phyloP scores from a whole-genome alignment of 2,888 invertebrate species.

The Notodonta ziczac region DNA sequence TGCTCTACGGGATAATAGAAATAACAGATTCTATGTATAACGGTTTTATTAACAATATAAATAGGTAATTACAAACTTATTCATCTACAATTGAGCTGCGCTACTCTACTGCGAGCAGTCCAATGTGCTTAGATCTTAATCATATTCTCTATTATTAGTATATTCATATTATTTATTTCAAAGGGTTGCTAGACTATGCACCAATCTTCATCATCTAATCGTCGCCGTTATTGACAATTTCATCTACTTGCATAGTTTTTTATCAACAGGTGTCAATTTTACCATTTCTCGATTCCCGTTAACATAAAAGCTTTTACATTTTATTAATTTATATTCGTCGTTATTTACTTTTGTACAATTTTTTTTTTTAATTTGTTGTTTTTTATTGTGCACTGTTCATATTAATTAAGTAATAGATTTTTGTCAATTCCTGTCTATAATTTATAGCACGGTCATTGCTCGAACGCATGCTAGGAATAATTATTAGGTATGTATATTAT shows the following conservation, averaged over 20 bases:
- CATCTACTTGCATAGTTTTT: conserved; percentile 12
- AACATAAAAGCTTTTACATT: conserved; percentile 40
- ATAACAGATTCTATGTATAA: conserved; percentile 71
- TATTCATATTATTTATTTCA: conserved; percentile 41
- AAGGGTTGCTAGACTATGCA: conserved; percentile 64
- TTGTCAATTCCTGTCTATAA: conserved; percentile 69
- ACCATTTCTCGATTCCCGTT: conserved; percentile 2
- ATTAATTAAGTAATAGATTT: conserved; percentile 42
- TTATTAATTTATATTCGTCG: conserved; percentile 45
- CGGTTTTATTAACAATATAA: conserved; percentile 85
- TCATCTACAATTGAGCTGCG: conserved; percentile 82
- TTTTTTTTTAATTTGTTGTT: conserved; percentile 43
- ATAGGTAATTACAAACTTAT: conserved; percentile 83
- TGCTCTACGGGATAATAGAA: conserved; percentile 26
- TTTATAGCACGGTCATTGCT: conserved; percentile 49
- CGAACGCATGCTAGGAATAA: conserved; percentile 36
- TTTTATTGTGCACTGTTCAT: conserved; percentile 39
- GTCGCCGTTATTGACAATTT: conserved; percentile 37
- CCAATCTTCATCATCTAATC: conserved; percentile 56
- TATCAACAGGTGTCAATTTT: not conserved
- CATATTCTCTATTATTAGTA: conserved; percentile 40
- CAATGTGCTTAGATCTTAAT: conserved; percentile 70
- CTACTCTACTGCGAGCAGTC: conserved; percentile 83
- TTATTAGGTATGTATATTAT: conserved; percentile 31
- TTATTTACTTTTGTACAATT: conserved; percentile 61